A percentile compares a stretch with the other conserved stretches of the same genome.
These are phyloP conservation scores for Ormyrus pomaceus DNA, from an alignment of 2,888 invertebrate species.

Conservation along the genomic window DNA sequence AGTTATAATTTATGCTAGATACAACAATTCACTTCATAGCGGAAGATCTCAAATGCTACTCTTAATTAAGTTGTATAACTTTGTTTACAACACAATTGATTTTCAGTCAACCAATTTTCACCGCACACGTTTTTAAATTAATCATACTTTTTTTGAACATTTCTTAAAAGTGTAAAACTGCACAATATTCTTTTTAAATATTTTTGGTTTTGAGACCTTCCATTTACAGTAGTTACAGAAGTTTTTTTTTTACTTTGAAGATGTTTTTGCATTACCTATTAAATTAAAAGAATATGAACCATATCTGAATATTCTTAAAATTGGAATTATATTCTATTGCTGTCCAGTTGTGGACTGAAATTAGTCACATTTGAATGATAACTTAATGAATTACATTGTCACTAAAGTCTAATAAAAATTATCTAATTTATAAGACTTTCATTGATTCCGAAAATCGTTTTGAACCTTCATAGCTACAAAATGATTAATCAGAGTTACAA, in stretches of 20 bases:
- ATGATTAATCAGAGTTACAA: conserved; percentile 59
- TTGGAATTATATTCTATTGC: conserved; percentile 48
- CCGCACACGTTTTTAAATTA: no score
- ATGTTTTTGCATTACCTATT: conserved; percentile 5
- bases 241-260: conserved; percentile 23
- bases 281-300: conserved; percentile 25
- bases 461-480: conserved; percentile 51
- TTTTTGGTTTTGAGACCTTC: conserved; percentile 48
- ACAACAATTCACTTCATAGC: conserved; percentile 50
- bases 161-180: conserved; percentile 9
- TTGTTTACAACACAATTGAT: conserved; percentile 7
- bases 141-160: no score
- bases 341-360: conserved; percentile 52
- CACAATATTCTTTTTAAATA: neutral
- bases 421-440: conserved; percentile 50
- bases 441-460: conserved; percentile 43
- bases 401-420: conserved; percentile 52
- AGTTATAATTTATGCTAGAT: conserved; percentile 53
- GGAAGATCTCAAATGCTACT: conserved; percentile 51
- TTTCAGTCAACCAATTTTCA: neutral
- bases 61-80: conserved; percentile 36
- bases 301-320: conserved; percentile 42
- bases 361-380: conserved; percentile 44
- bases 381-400: conserved; percentile 49
- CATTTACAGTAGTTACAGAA: conserved; percentile 40